A percentile compares a stretch with the other conserved stretches of the same genome.
Conservation (phyloP, 2,888 invertebrate species). For the Amblyjoppa fuscipennis region DNA sequence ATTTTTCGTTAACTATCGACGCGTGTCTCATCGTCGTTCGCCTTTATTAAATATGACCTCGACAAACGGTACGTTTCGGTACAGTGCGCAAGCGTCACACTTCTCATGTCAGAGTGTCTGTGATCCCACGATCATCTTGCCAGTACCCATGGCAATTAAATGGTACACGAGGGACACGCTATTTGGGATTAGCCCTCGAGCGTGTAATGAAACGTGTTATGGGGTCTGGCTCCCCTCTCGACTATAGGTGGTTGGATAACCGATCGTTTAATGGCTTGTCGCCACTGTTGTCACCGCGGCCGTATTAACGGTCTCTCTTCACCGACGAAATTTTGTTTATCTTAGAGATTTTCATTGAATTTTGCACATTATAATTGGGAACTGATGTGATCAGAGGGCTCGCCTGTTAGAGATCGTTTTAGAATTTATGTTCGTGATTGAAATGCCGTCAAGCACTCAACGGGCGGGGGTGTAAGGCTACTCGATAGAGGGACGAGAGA, state of each 20-base stretch:
- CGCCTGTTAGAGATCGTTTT: not conserved
- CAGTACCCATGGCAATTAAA: slow-evolving; percentile 40
- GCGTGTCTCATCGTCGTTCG: not conserved
- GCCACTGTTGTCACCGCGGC: not conserved
- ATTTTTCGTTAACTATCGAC: slow-evolving; percentile 1
- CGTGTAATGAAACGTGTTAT: slow-evolving; percentile 51
- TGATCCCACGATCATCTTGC: slow-evolving; percentile 19
- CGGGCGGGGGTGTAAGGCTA: slow-evolving; percentile 34
- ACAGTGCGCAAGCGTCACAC: not conserved
- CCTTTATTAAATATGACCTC: not conserved
- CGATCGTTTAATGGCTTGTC: slow-evolving; percentile 31
- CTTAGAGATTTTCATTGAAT: not conserved
- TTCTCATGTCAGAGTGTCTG: not conserved
- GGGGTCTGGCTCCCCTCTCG: not conserved
- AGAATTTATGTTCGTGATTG: slow-evolving; percentile 2
- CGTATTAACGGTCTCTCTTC: not conserved
- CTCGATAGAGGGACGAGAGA: slow-evolving; percentile 1
- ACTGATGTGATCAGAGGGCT: not conserved
- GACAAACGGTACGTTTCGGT: not conserved
- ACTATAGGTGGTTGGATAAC: slow-evolving; percentile 13
- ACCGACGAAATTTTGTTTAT: not conserved
- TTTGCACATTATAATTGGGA: not conserved
- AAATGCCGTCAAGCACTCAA: slow-evolving; percentile 25
- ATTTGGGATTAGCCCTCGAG: slow-evolving; percentile 37
- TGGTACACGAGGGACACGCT: slow-evolving; percentile 11